Conservation (phyloP, 2,113 vertebrate genomes). For the Apodemus sylvaticus region DNA sequence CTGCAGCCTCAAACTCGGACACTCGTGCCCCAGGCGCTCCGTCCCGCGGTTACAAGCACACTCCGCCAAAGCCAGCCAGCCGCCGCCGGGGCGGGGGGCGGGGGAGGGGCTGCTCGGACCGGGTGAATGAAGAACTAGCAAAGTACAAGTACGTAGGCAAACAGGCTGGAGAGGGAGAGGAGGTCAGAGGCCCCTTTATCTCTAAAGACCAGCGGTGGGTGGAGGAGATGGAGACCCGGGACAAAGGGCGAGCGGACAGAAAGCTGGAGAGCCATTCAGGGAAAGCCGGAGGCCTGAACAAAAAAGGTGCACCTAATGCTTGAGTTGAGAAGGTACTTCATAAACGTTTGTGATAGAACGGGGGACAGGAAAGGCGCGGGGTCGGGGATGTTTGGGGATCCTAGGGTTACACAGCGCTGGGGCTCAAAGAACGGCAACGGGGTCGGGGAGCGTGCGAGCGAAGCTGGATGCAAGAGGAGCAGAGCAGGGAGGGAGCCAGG, state of each 20-base stretch:
- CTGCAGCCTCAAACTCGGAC: not conserved
- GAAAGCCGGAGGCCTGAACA: not conserved
- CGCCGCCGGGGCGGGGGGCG: no score
- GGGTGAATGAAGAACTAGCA: not conserved
- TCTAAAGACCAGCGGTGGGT: not conserved
- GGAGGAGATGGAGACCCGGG: not conserved
- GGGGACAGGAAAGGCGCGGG: not conserved
- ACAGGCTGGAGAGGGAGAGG: not conserved
- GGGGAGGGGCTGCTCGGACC: not conserved
- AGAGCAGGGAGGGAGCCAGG: not conserved
- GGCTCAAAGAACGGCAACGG: not conserved
- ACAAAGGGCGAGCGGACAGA: slow-evolving; percentile 5
- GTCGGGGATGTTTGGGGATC: not conserved
- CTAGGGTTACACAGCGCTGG: not conserved
- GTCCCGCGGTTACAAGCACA: not conserved
- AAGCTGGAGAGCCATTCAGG: not conserved
- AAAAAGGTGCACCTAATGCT: not conserved
- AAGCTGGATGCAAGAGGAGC: not conserved
- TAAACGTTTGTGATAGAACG: not conserved
- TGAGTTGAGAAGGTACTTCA: not conserved
- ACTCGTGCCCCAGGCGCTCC: not conserved
- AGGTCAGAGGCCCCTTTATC: not conserved
- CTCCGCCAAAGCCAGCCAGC: not conserved
- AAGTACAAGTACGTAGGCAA: not conserved
- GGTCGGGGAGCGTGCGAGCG: not conserved